A percentile compares a stretch with the other conserved stretches of the same genome.
phyloP scores from a whole-genome alignment of 2,113 vertebrate genomes.

The Hirundichthys speculiger region DNA sequence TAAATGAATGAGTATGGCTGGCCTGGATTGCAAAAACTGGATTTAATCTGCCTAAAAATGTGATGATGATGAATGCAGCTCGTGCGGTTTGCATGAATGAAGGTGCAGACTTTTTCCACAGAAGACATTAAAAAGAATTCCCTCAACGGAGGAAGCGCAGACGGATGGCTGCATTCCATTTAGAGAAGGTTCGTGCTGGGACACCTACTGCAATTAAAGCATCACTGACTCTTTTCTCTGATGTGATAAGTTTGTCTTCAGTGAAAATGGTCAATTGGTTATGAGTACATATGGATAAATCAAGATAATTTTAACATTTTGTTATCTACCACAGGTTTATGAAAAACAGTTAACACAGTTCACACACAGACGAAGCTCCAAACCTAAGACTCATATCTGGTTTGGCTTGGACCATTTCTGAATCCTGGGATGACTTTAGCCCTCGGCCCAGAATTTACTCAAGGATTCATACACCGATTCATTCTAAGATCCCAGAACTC shows the following conservation, averaged over 20 bases:
- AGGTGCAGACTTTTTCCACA: slow-evolving; percentile 2
- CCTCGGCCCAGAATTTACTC: neutral
- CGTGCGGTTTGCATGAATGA: slow-evolving; percentile 20
- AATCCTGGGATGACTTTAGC: slow-evolving; percentile 4
- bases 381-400: slow-evolving; percentile 7
- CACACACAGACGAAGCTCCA: no score
- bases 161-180: slow-evolving; percentile 2
- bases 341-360: no score
- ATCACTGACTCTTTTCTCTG: slow-evolving; percentile 7
- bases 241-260: slow-evolving; percentile 9
- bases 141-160: neutral
- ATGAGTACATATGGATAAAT: slow-evolving; percentile 17
- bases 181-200: neutral
- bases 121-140: neutral
- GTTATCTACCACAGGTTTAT: neutral
- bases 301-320: slow-evolving; percentile 3
- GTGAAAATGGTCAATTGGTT: slow-evolving; percentile 20
- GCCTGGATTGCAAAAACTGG: neutral
- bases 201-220: slow-evolving; percentile 11
- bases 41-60: slow-evolving; percentile 10
- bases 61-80: neutral
- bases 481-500: slow-evolving; percentile 6
- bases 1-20: no score
- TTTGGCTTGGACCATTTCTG: neutral
- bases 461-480: slow-evolving; percentile 11